phyloP scores from a whole-genome alignment of 2,888 invertebrate species.

The Venusia cambrica region DNA sequence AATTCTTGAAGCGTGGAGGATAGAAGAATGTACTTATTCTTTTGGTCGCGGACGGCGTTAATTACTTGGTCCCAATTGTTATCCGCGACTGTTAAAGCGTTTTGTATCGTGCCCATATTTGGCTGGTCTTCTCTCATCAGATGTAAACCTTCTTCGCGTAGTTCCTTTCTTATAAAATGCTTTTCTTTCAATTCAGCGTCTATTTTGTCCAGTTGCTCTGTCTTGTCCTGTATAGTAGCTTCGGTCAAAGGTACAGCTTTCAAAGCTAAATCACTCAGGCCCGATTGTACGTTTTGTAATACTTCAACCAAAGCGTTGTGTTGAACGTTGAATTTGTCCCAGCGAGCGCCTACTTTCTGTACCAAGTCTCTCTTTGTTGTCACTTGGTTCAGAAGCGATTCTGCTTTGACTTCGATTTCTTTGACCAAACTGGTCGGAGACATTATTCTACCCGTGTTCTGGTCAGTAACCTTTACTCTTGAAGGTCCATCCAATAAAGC shows the following conservation, averaged over 20 bases:
- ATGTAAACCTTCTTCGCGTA: constrained; percentile 89
- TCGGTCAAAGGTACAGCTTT: constrained; percentile 69
- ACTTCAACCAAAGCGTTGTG: constrained; percentile 86
- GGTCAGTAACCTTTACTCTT: constrained; percentile 85
- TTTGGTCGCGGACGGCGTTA: constrained; percentile 87
- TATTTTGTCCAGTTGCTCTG: constrained; percentile 76
- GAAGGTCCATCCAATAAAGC: constrained; percentile 85
- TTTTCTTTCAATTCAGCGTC: constrained; percentile 81
- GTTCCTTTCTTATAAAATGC: constrained; percentile 83
- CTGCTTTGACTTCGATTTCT: constrained; percentile 86
- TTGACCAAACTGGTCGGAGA: constrained; percentile 87
- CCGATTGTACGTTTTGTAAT: constrained; percentile 80
- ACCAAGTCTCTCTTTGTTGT: constrained; percentile 84
- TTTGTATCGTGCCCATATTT: constrained; percentile 90
- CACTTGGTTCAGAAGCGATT: constrained; percentile 84
- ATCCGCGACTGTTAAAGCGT: constrained; percentile 88
- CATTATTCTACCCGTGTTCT: constrained; percentile 85
- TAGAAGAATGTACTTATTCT: constrained; percentile 86
- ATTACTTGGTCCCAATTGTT: constrained; percentile 90
- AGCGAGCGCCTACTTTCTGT: constrained; percentile 86
- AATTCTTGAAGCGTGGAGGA: constrained; percentile 88
- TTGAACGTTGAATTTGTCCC: constrained; percentile 88
- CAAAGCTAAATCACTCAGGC: constrained; percentile 80
- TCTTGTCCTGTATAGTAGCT: constrained; percentile 70
- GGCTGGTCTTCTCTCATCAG: constrained; percentile 91